Conservation (phyloP, 2,888 invertebrate species). For the Barypeithes pellucidus region DNA sequence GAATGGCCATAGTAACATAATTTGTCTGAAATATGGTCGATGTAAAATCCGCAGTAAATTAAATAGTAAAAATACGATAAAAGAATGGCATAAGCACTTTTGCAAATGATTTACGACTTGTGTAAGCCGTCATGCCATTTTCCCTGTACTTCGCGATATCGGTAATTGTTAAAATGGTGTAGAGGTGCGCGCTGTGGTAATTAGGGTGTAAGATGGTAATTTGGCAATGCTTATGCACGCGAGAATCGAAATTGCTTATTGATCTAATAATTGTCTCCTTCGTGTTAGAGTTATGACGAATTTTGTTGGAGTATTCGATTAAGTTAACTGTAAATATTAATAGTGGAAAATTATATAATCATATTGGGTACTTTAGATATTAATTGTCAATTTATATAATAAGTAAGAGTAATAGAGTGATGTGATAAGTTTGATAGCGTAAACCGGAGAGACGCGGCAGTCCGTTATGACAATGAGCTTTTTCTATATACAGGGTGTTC, state of each 20-base stretch:
- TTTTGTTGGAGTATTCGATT: neutral
- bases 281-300: conserved; percentile 2
- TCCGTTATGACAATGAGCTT: no score
- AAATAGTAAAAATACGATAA: conserved; percentile 16
- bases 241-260: conserved; percentile 38
- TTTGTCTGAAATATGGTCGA: neutral
- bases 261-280: conserved; percentile 39
- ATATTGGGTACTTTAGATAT: no score
- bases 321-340: neutral
- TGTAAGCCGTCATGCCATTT: conserved; percentile 40
- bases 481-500: no score
- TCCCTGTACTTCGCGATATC: conserved; percentile 44
- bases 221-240: conserved; percentile 42
- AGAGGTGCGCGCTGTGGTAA: conserved; percentile 44
- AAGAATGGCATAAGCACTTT: conserved; percentile 27
- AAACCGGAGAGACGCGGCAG: no score
- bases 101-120: conserved; percentile 40
- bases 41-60: conserved; percentile 14
- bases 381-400: no score
- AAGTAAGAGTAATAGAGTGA: no score
- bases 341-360: no score
- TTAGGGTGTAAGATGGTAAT: conserved; percentile 42
- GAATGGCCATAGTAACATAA: neutral
- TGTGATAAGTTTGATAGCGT: no score
- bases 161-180: conserved; percentile 52